A percentile compares a stretch with the other conserved stretches of the same genome.
Evolutionary conservation across 2,797 vertebrate genomes (phyloP).

Genomic region (Neosilurus mollespiculum): DNA sequence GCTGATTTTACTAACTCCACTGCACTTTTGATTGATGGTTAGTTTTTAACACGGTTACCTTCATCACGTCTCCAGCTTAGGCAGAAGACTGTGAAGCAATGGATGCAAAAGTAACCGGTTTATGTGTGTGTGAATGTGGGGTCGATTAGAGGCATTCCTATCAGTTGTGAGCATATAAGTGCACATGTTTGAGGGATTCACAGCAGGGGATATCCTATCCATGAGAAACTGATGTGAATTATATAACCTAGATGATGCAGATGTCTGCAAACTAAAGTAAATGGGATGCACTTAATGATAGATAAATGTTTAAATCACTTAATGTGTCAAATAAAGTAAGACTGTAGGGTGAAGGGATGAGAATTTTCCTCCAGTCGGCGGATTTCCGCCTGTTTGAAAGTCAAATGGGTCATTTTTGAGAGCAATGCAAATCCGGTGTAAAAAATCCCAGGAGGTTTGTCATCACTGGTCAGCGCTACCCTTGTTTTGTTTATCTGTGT

Average conservation of each 20-base stretch:
- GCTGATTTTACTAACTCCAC: constrained; percentile 29
- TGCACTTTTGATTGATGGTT: constrained; percentile 40
- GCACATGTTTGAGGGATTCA: constrained; percentile 10
- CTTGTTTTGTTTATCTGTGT: too few relatives aligned
- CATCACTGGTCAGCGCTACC: too few relatives aligned
- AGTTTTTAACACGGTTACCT: constrained; percentile 14
- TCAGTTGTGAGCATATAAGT: neutral
- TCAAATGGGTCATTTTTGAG: too few relatives aligned
- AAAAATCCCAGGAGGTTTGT: too few relatives aligned
- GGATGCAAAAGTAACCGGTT: neutral
- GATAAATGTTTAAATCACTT: constrained; percentile 21
- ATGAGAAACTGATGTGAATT: neutral
- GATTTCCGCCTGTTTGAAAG: too few relatives aligned
- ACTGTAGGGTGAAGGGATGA: too few relatives aligned
- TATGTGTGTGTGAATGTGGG: neutral
- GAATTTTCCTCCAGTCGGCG: too few relatives aligned
- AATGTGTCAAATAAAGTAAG: too few relatives aligned
- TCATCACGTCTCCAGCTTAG: neutral
- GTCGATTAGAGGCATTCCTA: neutral
- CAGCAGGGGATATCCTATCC: neutral
- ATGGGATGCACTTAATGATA: neutral
- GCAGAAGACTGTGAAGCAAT: neutral
- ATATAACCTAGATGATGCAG: neutral
- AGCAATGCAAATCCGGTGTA: too few relatives aligned
- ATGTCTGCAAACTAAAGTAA: constrained; percentile 7